These are phyloP conservation scores for Caranx melampygus DNA, from an alignment of 2,113 vertebrate species.

Conservation along the genomic window DNA sequence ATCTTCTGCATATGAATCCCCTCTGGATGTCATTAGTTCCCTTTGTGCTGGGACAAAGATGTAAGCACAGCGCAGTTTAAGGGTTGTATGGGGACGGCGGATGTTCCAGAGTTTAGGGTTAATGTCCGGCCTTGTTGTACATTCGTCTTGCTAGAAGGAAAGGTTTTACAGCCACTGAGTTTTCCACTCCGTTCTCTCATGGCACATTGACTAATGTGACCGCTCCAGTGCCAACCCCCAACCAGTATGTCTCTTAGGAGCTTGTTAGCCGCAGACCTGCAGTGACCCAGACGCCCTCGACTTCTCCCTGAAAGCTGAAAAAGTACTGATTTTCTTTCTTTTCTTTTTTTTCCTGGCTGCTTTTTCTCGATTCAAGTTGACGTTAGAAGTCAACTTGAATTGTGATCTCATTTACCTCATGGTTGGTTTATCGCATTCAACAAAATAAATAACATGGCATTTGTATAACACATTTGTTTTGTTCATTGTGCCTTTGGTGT, in stretches of 20 bases:
- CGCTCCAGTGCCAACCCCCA: conserved; percentile 50
- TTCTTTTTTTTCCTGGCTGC: not conserved
- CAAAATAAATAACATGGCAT: conserved; percentile 3
- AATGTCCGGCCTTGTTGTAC: conserved; percentile 42
- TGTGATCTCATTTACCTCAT: not conserved
- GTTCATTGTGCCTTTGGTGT: not conserved
- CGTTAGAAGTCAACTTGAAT: not conserved
- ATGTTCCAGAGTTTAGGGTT: conserved; percentile 49
- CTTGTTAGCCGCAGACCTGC: conserved; percentile 75
- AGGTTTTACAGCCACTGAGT: conserved; percentile 65
- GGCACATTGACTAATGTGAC: conserved; percentile 68
- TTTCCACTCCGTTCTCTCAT: conserved; percentile 65
- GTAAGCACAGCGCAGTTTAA: not conserved
- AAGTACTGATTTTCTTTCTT: conserved; percentile 27
- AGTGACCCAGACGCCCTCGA: conserved; percentile 61
- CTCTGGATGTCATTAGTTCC: conserved; percentile 15
- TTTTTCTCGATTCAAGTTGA: too few species aligned
- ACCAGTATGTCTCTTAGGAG: conserved; percentile 73
- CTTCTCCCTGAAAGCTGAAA: conserved; percentile 48
- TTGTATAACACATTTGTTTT: not conserved
- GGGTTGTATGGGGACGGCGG: conserved; percentile 2
- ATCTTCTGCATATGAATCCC: conserved; percentile 38
- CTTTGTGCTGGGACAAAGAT: conserved; percentile 7
- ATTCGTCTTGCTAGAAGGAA: conserved; percentile 54
- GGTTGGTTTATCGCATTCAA: not conserved